A percentile compares a stretch with the other conserved stretches of the same genome.
These are phyloP conservation scores for Aethes cnicana DNA, from an alignment of 2,888 invertebrate genomes.

Conservation along the genomic window DNA sequence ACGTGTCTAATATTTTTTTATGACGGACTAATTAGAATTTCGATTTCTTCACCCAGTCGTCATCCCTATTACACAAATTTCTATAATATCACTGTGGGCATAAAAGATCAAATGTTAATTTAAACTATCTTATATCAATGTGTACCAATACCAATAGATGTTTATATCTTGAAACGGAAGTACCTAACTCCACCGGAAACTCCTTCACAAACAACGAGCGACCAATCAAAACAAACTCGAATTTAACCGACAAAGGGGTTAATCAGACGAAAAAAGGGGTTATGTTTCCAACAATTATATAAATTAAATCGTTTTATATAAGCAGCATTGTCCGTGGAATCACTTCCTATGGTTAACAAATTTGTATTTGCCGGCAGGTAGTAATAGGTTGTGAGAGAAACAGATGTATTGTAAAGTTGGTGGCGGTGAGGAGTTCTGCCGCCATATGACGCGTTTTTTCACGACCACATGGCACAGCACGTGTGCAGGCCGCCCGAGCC, in stretches of 20 bases:
- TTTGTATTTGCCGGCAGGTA: neutral
- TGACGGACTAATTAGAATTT: too few species aligned
- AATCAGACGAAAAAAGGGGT: constrained; percentile 71
- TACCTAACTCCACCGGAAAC: constrained; percentile 61
- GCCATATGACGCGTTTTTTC: constrained; percentile 68
- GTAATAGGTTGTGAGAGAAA: neutral
- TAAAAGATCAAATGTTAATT: too few species aligned
- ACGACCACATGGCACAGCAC: constrained; percentile 51
- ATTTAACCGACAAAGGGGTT: constrained; percentile 67
- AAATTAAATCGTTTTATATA: constrained; percentile 76
- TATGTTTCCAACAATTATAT: constrained; percentile 66
- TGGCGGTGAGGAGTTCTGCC: constrained; percentile 47
- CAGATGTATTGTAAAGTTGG: constrained; percentile 4
- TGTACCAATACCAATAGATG: too few species aligned
- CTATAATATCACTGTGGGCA: too few species aligned
- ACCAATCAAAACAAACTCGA: constrained; percentile 76
- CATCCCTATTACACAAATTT: too few species aligned
- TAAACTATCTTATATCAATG: too few species aligned
- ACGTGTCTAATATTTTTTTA: too few species aligned
- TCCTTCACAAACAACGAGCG: constrained; percentile 51
- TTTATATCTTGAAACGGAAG: constrained; percentile 33
- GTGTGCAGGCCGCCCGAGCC: constrained; percentile 29
- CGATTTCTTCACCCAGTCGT: too few species aligned
- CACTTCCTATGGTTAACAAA: constrained; percentile 69
- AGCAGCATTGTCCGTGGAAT: constrained; percentile 72